A percentile compares a stretch with the other conserved stretches of the same genome.
phyloP scores from a whole-genome alignment of 37 sponge, comb jelly and placozoan species.

The Agelas oroides region DNA sequence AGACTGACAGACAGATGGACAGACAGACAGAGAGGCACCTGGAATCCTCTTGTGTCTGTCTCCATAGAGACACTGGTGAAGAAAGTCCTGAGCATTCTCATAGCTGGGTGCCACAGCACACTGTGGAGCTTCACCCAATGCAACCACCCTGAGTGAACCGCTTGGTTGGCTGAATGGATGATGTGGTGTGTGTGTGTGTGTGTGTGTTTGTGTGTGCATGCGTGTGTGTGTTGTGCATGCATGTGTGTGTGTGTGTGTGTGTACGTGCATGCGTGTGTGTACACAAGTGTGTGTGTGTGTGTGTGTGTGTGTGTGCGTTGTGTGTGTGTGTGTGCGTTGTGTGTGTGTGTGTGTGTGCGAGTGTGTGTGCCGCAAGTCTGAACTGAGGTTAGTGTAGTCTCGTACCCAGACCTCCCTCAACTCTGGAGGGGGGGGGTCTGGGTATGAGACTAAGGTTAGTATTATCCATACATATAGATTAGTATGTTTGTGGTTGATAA shows the following conservation, averaged over 20 bases:
- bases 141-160: slow-evolving; percentile 16
- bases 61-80: slow-evolving; percentile 23
- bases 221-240: not conserved
- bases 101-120: not conserved
- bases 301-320: slow-evolving; percentile 5
- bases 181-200: no score
- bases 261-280: slow-evolving; percentile 21
- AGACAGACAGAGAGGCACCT: not conserved
- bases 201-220: not conserved
- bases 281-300: slow-evolving; percentile 20
- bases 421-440: not conserved
- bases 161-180: not conserved
- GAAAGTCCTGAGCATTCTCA: slow-evolving; percentile 8
- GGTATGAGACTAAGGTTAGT: not conserved
- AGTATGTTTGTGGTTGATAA: no score
- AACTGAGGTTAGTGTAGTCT: no score
- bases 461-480: no score
- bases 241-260: slow-evolving; percentile 16
- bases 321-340: no score
- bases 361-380: no score
- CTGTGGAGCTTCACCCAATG: not conserved
- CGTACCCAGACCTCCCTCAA: no score
- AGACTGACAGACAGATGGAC: no score
- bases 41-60: slow-evolving; percentile 33
- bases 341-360: no score